A percentile compares a stretch with the other conserved stretches of the same genome.
These are phyloP conservation scores for Tanypteryx hageni DNA, from an alignment of 2,888 invertebrate species.

Conservation along the genomic window DNA sequence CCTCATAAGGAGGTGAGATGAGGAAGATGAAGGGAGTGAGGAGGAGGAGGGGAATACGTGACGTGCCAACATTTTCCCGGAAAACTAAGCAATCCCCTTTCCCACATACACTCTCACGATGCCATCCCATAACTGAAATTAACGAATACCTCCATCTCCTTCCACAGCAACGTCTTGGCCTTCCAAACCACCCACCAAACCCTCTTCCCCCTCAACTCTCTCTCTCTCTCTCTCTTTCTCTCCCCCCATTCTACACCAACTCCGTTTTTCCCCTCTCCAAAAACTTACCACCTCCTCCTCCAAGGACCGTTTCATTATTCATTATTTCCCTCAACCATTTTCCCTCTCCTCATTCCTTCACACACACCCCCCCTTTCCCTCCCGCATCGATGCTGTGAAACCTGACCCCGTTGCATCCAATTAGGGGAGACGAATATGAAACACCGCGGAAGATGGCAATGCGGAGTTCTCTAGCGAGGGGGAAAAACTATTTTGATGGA, in stretches of 20 bases:
- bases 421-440: background rate
- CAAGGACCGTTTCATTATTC: background rate
- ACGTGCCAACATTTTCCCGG: background rate
- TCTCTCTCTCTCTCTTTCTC: background rate
- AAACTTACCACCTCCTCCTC: background rate
- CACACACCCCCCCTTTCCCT: background rate
- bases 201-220: background rate
- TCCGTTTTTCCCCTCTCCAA: background rate
- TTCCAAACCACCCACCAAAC: background rate
- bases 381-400: background rate
- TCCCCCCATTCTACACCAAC: background rate
- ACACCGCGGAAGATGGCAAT: background rate
- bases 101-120: background rate
- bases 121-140: background rate
- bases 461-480: background rate
- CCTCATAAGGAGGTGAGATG: background rate
- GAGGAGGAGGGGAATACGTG: background rate
- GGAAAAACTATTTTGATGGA: slow-evolving; percentile 38
- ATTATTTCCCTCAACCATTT: background rate
- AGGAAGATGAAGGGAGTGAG: background rate
- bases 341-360: background rate
- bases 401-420: slow-evolving; percentile 12
- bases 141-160: background rate
- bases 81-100: background rate
- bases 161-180: background rate